Evolutionary conservation across 2,888 invertebrate species (phyloP), one percentile per base, ranked within the genome.

Genomic region (Drosophila phalerata): DNA sequence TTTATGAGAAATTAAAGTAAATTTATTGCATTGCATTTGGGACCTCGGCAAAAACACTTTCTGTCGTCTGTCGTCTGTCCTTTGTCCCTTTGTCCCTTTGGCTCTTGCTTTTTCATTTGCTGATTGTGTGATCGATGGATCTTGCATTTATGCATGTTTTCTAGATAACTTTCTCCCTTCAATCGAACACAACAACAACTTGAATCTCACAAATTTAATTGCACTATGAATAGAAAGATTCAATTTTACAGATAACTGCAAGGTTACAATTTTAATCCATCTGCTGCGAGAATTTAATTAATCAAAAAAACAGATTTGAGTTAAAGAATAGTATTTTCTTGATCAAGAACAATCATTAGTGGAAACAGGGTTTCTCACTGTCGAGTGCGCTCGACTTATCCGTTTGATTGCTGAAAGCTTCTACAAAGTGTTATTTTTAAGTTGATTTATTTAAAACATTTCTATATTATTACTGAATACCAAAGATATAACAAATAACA

Each of bases 1-100:
- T 90, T 90, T 90, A 90, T 90, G 90, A 88, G 90, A 91, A 91
- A 90, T 91, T 90, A 90, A 90, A 88, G 77, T 81, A 88, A 91
- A 90, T 90, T 90, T 90, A 90, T 90, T 90, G 81, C 90, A 65
- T 79, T 72, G 83, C 82, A 73, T 78, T 85, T 76, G 78, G 49
- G 69, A 32, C 61, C 71, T 15, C 40, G 45, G 9, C 56, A 40
- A 19, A 38, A 81, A 79, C 81, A 81, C 81, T 85, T 85, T 81
- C 83, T 73, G 69, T 55, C 3, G 17, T 45, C 53, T 55, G 55
- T 52, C 66, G 25, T 25, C 25, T 25, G 25, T 25, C 70, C 47
- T 67, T 52, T 10, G 32, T 47, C 47, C 32, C 19, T 13, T 49
- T 49, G 19, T 49, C 19, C 48, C 13, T 48, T 48, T 49, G 15